Base-by-base conservation (phyloP, 2,888 invertebrate species). In the Eupeodes luniger region DNA sequence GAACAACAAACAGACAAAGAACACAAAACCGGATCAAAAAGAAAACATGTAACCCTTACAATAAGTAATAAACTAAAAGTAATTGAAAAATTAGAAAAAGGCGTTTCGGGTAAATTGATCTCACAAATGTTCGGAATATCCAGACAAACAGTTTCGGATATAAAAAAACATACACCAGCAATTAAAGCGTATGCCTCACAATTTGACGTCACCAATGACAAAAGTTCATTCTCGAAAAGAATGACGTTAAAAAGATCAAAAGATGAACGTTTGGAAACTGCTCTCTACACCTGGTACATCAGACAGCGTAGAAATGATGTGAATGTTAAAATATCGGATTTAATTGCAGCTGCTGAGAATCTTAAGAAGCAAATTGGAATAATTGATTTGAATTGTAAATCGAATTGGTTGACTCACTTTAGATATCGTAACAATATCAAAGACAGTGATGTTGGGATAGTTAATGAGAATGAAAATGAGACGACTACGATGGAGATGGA, bases 101-200 rank as follows among this genome's bases (percentile, higher is more conserved):
- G 83, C 4, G 19, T 61, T 12, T 51, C 79, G 67, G 72, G 74
- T 7, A 61, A 36, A 47, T 3, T 34, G 12, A 75, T 84, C 14
- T 27, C 83, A 6, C 61, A 67, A 4, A 53, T 74, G 47, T 84
- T 84, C 55, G 83, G 83, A 61, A 84, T 84, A 53, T 74, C 79
- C n/a, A 66, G 67, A 53, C 79, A 79, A 61, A 78, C 79, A 49
- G 83, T 84, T 34, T 84, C 83, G 59, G 83, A 84, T 55, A 84
- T 84, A 47, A 84, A 84, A 61, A 66, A 61, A 12, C 74, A 61
- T 10, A 27, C 59, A 10, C 10, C 14, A 1, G n/a, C 27, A 11
- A 84, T 84, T 16, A 79, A 55, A 55, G 47, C 67, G 14, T 84
- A 40, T 40, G 83, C 83, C 0, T 5, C 36, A 10, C 74, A 74